Percentiles rank a stretch among this genome's conserved stretches.
Conservation (phyloP, 2,888 invertebrate species). For the Caenorhabditis sp. region DNA sequence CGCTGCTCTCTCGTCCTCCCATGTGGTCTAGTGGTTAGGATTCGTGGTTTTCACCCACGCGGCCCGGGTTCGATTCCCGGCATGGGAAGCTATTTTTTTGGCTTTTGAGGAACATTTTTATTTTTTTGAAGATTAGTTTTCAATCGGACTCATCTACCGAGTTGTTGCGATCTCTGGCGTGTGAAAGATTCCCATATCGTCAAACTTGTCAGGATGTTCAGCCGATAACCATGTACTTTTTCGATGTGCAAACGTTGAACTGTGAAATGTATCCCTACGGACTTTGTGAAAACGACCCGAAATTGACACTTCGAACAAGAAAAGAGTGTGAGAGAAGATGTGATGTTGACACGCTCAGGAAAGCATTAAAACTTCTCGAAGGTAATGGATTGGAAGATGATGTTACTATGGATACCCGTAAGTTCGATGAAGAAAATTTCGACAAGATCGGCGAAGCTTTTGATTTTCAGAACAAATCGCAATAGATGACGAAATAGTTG, state of each 20-base stretch:
- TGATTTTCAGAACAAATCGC: slow-evolving; percentile 15
- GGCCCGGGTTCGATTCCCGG: slow-evolving; percentile 69
- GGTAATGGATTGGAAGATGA: neutral
- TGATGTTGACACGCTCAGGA: slow-evolving; percentile 31
- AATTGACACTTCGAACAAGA: slow-evolving; percentile 14
- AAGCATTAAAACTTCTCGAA: slow-evolving; percentile 6
- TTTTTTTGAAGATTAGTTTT: neutral
- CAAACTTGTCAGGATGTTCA: neutral
- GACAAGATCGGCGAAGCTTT: too few species aligned
- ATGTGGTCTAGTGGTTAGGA: slow-evolving; percentile 68
- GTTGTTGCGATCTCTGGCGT: neutral
- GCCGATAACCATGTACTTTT: slow-evolving; percentile 6
- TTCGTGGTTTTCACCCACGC: slow-evolving; percentile 68
- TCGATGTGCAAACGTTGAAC: slow-evolving; percentile 21
- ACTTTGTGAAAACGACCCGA: slow-evolving; percentile 20
- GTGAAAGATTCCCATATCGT: neutral
- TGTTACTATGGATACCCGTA: neutral
- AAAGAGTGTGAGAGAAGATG: slow-evolving; percentile 28
- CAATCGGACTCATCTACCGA: neutral
- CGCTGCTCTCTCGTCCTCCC: slow-evolving; percentile 37
- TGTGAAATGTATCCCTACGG: slow-evolving; percentile 37
- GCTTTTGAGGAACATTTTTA: neutral
- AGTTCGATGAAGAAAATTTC: neutral
- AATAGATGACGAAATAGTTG: slow-evolving; percentile 27
- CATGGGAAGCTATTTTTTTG: slow-evolving; percentile 55